Evolutionary conservation across 1,140 invertebrate species (phyloP).

Genomic region (Lasioglossum baleicum): DNA sequence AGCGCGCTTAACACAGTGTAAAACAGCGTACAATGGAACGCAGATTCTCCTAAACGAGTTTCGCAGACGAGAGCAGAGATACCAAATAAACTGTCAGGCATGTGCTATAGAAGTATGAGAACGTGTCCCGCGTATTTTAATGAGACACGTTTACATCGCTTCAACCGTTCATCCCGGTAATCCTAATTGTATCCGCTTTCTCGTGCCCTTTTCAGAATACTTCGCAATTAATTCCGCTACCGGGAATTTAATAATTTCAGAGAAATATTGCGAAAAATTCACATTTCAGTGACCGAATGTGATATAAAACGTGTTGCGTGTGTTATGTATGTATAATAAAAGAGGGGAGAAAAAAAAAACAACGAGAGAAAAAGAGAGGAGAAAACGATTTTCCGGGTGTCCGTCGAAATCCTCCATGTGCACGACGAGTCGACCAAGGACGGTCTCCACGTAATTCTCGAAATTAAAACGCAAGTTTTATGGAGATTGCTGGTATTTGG

Average conservation of each 20-base stretch:
- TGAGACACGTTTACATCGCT: background rate
- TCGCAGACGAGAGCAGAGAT: background rate
- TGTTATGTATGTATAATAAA: background rate
- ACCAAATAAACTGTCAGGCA: background rate
- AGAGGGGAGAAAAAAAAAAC: background rate
- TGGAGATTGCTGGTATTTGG: background rate
- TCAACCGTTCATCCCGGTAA: background rate
- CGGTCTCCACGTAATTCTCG: background rate
- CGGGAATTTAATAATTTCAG: background rate
- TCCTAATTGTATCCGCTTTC: background rate
- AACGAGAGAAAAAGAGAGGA: no score
- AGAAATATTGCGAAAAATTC: background rate
- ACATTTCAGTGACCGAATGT: background rate
- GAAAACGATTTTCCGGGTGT: background rate
- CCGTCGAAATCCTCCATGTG: background rate
- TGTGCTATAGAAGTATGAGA: background rate
- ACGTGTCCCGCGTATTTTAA: background rate
- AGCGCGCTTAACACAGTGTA: background rate
- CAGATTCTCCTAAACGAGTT: background rate
- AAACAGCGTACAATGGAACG: background rate
- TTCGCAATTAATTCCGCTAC: background rate
- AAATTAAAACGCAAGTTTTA: background rate
- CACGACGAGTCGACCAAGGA: background rate
- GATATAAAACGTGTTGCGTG: background rate
- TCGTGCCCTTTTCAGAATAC: background rate